Percentiles rank a stretch among this genome's conserved stretches.
Evolutionary conservation across 1,140 invertebrate species (phyloP).

Genomic region (Xylocopa sonorina): DNA sequence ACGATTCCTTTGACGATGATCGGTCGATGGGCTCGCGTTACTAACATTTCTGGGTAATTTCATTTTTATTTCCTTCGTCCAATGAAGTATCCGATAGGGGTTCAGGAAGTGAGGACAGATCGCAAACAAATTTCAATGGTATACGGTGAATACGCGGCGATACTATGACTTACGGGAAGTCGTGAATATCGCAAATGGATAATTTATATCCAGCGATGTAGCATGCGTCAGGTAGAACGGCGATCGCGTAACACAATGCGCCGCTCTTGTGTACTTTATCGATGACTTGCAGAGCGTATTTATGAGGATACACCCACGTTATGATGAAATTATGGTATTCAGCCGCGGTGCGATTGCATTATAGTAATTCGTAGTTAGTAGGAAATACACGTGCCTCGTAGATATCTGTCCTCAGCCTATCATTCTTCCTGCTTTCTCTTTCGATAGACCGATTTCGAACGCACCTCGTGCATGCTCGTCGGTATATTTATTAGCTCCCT

Average conservation of each 20-base stretch:
- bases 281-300: constrained; percentile 31
- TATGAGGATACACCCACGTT: constrained; percentile 45
- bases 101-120: no score
- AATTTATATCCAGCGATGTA: constrained; percentile 15
- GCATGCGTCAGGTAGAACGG: not conserved
- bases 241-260: constrained; percentile 28
- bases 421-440: constrained; percentile 55
- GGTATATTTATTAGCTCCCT: constrained; percentile 31
- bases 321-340: constrained; percentile 42
- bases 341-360: constrained; percentile 26
- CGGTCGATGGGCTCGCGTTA: not conserved
- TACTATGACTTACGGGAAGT: not conserved
- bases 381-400: constrained; percentile 32
- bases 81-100: not conserved
- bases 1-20: not conserved
- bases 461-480: not conserved
- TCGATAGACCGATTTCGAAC: constrained; percentile 43
- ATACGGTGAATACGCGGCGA: not conserved
- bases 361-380: constrained; percentile 33
- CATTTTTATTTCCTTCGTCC: not conserved
- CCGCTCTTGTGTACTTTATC: constrained; percentile 30
- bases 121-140: not conserved
- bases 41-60: no score
- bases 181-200: constrained; percentile 5
- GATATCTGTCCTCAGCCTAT: constrained; percentile 26